Base-by-base conservation (phyloP, 1,140 invertebrate genomes). In the Drosophila arawakana region DNA sequence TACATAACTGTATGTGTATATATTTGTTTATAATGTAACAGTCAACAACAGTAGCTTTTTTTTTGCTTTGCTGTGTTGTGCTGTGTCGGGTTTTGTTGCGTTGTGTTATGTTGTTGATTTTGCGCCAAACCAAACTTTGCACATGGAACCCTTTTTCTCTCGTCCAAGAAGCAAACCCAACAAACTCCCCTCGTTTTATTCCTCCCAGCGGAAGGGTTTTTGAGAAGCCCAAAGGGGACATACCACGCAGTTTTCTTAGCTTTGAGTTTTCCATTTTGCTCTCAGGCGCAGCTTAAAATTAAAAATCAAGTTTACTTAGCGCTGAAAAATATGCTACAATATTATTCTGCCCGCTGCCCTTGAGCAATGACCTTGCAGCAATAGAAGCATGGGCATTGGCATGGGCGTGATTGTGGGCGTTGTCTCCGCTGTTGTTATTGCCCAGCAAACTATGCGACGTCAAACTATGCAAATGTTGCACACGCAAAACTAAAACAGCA, bases 11-110 rank as follows among this genome's bases (percentile, higher is more conserved):
- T 41, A 47, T 65, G 15, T 73, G 67, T 84, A 59, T 77, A 63
- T 86, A 80, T 86, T 86, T 89, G 77, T 65, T 88, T 83, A 83
- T 86, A 80, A 89, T 88, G 70, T 83, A 83, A 75, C 71, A 52
- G n/a, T 30, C 58, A 49, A 79, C 49, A 71, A 49, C 37, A 68
- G 43, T 43, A 67, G 57, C 47, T 68, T 66, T 61, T 80, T 61
- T 80, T 83, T 78, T 88, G 25, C 25, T 59, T 66, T 78, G 15
- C 15, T n/a, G 10, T 11, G 6, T n/a, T 46, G 6, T 46, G 13
- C n/a, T 46, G 11, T 15, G 10, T 10, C 3, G 6, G n/a, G 11
- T 46, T 13, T 3, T 46, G 13, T 46, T 46, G 3, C 6, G 15
- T 67, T 46, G 50, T 52, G 30, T 60, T 69, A 57, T 79, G 69